Conservation (phyloP, 2,888 invertebrate genomes). For the Idaea biselata region DNA sequence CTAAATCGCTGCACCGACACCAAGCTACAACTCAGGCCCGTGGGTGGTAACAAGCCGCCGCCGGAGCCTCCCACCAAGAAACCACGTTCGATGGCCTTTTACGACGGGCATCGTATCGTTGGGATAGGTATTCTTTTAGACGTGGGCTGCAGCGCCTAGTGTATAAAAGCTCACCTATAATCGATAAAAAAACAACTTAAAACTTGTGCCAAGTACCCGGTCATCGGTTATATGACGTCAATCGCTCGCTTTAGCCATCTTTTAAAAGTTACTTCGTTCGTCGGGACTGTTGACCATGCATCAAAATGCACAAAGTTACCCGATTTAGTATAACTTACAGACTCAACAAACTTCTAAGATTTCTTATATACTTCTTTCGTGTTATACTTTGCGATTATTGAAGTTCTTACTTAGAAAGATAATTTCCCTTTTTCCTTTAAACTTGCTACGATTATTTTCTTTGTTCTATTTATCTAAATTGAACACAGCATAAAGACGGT, state of each 20-base stretch:
- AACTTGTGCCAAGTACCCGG: slow-evolving; percentile 24
- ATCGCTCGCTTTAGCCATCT: slow-evolving; percentile 34
- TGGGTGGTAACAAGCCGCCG: too few species aligned
- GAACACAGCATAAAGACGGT: too few species aligned
- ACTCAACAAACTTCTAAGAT: slow-evolving; percentile 26
- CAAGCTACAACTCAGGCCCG: too few species aligned
- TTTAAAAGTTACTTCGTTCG: slow-evolving; percentile 34
- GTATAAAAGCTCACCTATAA: too few species aligned
- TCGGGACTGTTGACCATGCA: slow-evolving; percentile 37
- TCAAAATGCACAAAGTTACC: slow-evolving; percentile 31
- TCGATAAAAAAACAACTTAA: slow-evolving; percentile 10
- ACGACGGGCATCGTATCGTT: too few species aligned
- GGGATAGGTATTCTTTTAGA: too few species aligned
- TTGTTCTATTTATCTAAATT: too few species aligned
- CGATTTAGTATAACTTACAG: slow-evolving; percentile 25
- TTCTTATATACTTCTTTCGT: slow-evolving; percentile 7
- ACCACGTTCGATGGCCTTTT: too few species aligned
- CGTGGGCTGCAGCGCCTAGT: too few species aligned
- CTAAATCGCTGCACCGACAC: too few species aligned
- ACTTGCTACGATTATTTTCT: background rate
- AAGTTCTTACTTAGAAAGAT: background rate
- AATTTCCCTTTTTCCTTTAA: background rate
- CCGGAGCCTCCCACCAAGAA: too few species aligned
- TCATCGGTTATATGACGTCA: slow-evolving; percentile 34
- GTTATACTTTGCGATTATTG: background rate